These are phyloP conservation scores for Hemichromis elongatus DNA, from an alignment of 2,113 vertebrate species.

Conservation along the genomic window DNA sequence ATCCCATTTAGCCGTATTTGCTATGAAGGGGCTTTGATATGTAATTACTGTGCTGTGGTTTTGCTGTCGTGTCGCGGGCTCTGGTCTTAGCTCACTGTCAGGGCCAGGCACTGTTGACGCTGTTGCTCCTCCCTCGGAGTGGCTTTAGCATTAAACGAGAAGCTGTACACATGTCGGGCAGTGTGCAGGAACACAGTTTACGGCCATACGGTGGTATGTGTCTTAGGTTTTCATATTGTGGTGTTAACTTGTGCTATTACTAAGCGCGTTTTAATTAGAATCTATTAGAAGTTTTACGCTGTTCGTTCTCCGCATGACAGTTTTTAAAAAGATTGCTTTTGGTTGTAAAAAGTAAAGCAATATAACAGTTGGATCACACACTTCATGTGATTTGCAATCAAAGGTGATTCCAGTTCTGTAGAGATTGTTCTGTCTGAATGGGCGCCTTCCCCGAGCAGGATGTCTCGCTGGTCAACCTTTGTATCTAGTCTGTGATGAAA, in stretches of 20 bases:
- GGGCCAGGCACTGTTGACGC: slow-evolving; percentile 11
- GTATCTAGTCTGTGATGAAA: slow-evolving; percentile 34
- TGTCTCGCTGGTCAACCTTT: slow-evolving; percentile 39
- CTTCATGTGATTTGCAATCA: slow-evolving; percentile 22
- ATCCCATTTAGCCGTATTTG: slow-evolving; percentile 47
- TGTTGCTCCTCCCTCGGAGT: slow-evolving; percentile 32
- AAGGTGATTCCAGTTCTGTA: slow-evolving; percentile 10
- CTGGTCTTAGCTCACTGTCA: slow-evolving; percentile 44
- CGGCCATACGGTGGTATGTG: background rate
- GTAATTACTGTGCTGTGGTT: slow-evolving; percentile 64
- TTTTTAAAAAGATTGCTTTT: background rate
- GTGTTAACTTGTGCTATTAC: background rate
- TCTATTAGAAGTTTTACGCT: background rate
- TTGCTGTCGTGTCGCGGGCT: slow-evolving; percentile 61
- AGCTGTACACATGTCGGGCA: background rate
- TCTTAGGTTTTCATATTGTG: background rate
- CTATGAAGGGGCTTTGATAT: slow-evolving; percentile 66
- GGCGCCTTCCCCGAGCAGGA: slow-evolving; percentile 37
- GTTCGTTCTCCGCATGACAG: background rate
- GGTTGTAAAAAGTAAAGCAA: background rate
- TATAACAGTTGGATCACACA: background rate
- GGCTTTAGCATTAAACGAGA: slow-evolving; percentile 1
- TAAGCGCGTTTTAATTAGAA: background rate
- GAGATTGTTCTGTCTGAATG: background rate
- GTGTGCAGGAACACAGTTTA: background rate